phyloP scores from a whole-genome alignment of 1,140 invertebrate genomes.

The Trialeurodes vaporariorum region DNA sequence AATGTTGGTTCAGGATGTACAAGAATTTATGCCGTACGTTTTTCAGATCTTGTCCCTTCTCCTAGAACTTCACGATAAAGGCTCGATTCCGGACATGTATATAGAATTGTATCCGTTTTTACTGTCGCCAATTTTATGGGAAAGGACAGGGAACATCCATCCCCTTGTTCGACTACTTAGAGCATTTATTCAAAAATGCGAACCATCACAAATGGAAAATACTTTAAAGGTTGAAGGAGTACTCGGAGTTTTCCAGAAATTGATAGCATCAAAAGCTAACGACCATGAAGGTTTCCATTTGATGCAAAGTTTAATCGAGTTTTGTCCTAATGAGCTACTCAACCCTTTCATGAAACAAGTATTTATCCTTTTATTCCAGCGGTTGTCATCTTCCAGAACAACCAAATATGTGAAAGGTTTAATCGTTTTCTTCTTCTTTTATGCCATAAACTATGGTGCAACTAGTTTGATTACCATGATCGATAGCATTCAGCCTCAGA shows the following conservation, averaged over 20 bases:
- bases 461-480: constrained; percentile 58
- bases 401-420: constrained; percentile 83
- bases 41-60: constrained; percentile 92
- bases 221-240: constrained; percentile 45
- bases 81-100: constrained; percentile 62
- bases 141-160: constrained; percentile 80
- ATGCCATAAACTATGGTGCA: constrained; percentile 64
- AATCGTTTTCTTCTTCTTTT: constrained; percentile 81
- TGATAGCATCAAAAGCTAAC: constrained; percentile 88
- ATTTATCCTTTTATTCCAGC: constrained; percentile 81
- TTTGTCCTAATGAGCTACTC: constrained; percentile 52
- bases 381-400: constrained; percentile 83
- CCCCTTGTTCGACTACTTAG: constrained; percentile 80
- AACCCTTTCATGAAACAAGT: constrained; percentile 74
- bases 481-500: constrained; percentile 66
- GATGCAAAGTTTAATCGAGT: constrained; percentile 68
- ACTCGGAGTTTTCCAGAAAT: constrained; percentile 90
- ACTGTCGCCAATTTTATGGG: constrained; percentile 79
- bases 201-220: constrained; percentile 27
- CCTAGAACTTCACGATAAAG: constrained; percentile 59
- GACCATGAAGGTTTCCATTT: constrained; percentile 94
- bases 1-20: constrained; percentile 82
- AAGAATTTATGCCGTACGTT: constrained; percentile 94
- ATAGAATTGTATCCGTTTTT: constrained; percentile 80
- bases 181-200: constrained; percentile 52